Evolutionary conservation across 2,888 invertebrate genomes (phyloP), one percentile per base, ranked within the genome.

Genomic region (Diplazon laetatorius): DNA sequence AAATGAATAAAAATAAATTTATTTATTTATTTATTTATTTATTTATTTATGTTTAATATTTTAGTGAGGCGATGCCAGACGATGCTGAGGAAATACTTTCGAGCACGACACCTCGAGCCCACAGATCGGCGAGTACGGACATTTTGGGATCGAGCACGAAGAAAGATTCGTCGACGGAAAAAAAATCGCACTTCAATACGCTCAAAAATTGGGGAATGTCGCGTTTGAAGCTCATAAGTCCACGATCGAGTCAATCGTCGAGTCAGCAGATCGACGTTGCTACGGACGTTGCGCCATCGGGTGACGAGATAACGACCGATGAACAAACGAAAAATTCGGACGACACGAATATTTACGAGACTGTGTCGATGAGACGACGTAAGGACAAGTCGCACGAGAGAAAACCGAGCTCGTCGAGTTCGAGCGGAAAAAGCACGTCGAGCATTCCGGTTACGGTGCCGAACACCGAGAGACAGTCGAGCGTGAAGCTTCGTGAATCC

Each of bases 181-280:
- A 94, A 91, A 91, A 93, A 90, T 94, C 95, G 57, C 95, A 95
- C 88, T 95, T 97, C 90, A 96, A 96, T 90, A 95, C 95, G 25
- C 91, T 97, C 72, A 96, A 96, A 90, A 95, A 96, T 88, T 97
- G 97, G 97, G 96, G 97, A 73, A 95, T 95, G 88, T 96, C 94
- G 85, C 93, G 96, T 83, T 93, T 97, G 89, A 94, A 93, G 89
- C 92, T 96, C 87, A 95, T 96, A 87, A 95, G 95, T 84, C 89
- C 90, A 1, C 89, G 89, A 57, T 88, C 88, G 30, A 85, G 66
- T 70, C 86, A 86, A 65, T 62, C 75, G 52, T 75, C 78, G 65
- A 93, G 93, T 71, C 76, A 81, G 46, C 72, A 75, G 35, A 79
- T 79, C 42, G 89, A 89, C 25, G 80, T 82, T 42, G 20, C 62